Base-by-base conservation (phyloP, 1,140 invertebrate genomes). In the Camponotus pennsylvanicus region DNA sequence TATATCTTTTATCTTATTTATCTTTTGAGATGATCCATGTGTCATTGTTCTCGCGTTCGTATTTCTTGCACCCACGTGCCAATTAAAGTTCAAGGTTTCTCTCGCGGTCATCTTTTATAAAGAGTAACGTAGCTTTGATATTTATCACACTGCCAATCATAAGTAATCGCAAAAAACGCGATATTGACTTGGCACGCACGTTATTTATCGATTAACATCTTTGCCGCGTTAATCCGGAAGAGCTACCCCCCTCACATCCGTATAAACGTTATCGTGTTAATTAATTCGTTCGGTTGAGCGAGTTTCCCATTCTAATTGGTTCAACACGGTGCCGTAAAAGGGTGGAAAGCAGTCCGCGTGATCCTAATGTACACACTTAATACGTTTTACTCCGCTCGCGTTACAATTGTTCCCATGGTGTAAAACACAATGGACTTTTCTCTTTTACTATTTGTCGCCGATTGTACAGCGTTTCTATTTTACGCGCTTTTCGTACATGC, bases 281-380 rank as follows among this genome's bases (percentile, higher is more conserved):
- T 93, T 93, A 92, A 76, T 55, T 61, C 42, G 55, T 66, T 70
- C 71, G 49, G 80, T 85, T 77, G 80, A 89, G 90, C 90, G 80
- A 89, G 83, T 86, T 88, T 88, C 79, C 88, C 70, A 75, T 84
- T 84, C 52, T 89, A 92, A 92, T 92, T 91, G 90, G 59, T 71
- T 8, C 71, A 37, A 49, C 78, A 59, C 40, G 66, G 18, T 71
- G 18, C 86, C 88, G 82, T 91, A 89, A 90, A 92, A 87, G 87
- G 70, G 71, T 70, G 45, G 73, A 86, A 90, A 88, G 86, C 64
- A 77, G 85, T 9, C 55, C 67, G 61, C 13, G 27, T 27, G 59
- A 52, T n/a, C 21, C 52, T 57, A 59, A 57, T 7, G 49, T 32
- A 18, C 15, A 27, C 69, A 52, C 45, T 63, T 76, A 40, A 40